Evolutionary conservation across 1,140 invertebrate species (phyloP).

Genomic region (Mercenaria mercenaria): DNA sequence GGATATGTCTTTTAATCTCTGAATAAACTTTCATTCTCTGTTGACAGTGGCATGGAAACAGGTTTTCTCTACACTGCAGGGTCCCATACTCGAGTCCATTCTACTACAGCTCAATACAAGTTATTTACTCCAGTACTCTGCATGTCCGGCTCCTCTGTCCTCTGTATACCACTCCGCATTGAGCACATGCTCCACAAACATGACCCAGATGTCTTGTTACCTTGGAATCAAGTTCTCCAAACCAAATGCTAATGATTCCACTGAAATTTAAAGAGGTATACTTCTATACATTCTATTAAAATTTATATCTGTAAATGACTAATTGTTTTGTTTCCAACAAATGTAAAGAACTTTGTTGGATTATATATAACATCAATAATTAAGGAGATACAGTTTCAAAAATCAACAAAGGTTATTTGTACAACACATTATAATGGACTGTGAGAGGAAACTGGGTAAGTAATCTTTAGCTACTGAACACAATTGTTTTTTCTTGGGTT

Average conservation of each 20-base stretch:
- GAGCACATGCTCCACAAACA: too few species aligned
- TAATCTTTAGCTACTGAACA: too few species aligned
- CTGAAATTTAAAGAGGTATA: constrained; percentile 74
- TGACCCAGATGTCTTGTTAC: not conserved
- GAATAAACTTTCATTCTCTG: too few species aligned
- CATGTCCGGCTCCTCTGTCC: too few species aligned
- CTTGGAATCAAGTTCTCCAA: constrained; percentile 60
- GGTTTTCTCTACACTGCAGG: too few species aligned
- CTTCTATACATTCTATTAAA: not conserved
- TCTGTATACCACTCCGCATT: too few species aligned
- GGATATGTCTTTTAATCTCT: too few species aligned
- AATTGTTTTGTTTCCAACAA: not conserved
- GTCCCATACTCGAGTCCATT: too few species aligned
- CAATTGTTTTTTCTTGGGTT: too few species aligned
- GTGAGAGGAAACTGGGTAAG: too few species aligned
- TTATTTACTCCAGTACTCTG: too few species aligned
- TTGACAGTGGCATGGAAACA: not conserved
- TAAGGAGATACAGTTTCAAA: not conserved
- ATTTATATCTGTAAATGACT: not conserved
- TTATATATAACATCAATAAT: not conserved
- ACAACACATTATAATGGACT: not conserved
- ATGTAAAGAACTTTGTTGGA: not conserved
- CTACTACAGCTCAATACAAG: too few species aligned
- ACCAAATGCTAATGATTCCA: constrained; percentile 81
- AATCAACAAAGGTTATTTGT: not conserved